Base-by-base conservation (phyloP, 2,888 invertebrate genomes). In the Galeopsomyia nigrocyanea region DNA sequence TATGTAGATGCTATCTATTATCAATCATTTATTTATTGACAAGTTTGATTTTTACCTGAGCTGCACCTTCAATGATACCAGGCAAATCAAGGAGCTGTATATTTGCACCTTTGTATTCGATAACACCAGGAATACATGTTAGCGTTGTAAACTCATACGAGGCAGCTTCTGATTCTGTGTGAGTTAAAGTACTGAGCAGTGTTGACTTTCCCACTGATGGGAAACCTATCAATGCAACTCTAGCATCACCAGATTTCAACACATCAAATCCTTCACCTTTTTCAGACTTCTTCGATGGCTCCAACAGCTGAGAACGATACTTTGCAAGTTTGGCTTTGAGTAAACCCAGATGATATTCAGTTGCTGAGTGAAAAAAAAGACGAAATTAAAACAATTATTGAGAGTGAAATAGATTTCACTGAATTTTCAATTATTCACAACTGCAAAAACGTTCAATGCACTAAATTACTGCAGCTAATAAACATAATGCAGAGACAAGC, bases 181-280 rank as follows among this genome's bases (percentile, higher is more conserved):
- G 94, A 0, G 99, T 99, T 80, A 99, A 87, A 0, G 97, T 97
- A 78, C 96, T 98, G 75, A 99, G 88, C 68, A 99, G 88, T 0
- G 99, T 99, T 0, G 99, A 99, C 93, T 98, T 98, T 87, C 98
- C 98, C 47, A 98, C 98, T 14, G 99, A 99, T 9, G 99, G 99
- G 86, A 99, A 99, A 51, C 99, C 99, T 80, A 99, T 99, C 6
- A 99, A 89, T 9, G 98, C 98, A 16, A 98, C 97, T 83, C 99
- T 89, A 10, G 99, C 99, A 92, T 99, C 99, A 61, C 99, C 99
- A 80, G 98, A 98, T 87, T 99, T 99, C 79, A 99, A 90, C 13
- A 99, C 99, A 92, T 99, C 99, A 88, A 99, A 99, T 0, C 99
- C 99, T 87, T 96, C 96, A 22, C 97, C 97, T 86, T 98, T 98